Base-by-base conservation (phyloP, 2,797 vertebrate species). In the Esox masquinongy region DNA sequence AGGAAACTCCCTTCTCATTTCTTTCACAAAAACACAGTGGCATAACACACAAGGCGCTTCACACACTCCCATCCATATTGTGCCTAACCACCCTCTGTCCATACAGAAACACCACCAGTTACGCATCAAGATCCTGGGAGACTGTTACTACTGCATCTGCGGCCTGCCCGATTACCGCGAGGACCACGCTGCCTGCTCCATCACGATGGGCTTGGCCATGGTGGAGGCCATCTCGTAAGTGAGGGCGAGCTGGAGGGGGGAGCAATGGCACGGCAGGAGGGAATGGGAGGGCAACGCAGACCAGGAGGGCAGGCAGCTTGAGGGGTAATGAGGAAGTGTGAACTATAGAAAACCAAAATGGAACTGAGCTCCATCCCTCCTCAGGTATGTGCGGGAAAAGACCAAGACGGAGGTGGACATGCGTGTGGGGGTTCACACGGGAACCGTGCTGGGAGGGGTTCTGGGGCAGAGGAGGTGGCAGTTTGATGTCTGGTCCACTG, bases 141-240 rank as follows among this genome's bases (percentile, higher is more conserved):
- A 99, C 90, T 98, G 97, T 74, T 98, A 99, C 85, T 99, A 99
- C 88, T 99, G 97, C 81, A 98, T 99, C 89, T 99, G 97, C 5
- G 97, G 97, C 31, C 93, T 98, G 77, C 97, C 97, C 0, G 96
- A 98, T 86, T 97, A 94, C 88, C 93, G 97, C 1, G 96, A 97
- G 1, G 97, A 99, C 87, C 97, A 99, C 0, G 97, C 97, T 0
- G 94, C 92, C 53, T 98, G 96, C 91, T 98, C 96, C 77, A 98
- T 98, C 86, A 90, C 94, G 90, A 99, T 99, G 97, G 97, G 97
- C 7, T 91, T 99, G 0, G 94, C 96, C 1, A 99, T 99, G 97
- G 97, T 99, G 34, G 95, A 99, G 3, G 97, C 97, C 59, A 98
- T 98, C 84, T 98, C 96, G 97, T 98, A 82, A 96, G 97, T 87